Conservation (phyloP, 1,140 invertebrate species). For the Brachionus angularis region DNA sequence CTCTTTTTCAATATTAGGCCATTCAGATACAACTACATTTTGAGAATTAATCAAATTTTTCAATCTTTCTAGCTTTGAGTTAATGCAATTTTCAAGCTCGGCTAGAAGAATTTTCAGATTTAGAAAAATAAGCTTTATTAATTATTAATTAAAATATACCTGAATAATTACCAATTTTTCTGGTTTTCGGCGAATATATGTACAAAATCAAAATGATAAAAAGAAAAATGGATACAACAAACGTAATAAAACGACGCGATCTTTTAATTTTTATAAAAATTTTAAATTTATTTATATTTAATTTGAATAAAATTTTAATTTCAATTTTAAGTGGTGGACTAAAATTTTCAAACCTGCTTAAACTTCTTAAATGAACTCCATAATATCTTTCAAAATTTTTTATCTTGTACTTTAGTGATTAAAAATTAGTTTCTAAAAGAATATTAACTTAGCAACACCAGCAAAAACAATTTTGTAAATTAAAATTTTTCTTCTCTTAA, state of each 20-base stretch:
- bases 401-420: conserved; percentile 12
- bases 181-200: background rate
- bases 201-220: background rate
- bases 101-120: background rate
- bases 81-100: conserved; percentile 23
- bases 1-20: conserved; percentile 8
- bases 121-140: background rate
- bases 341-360: conserved; percentile 33
- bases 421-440: background rate
- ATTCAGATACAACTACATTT: conserved; percentile 6
- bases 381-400: conserved; percentile 42
- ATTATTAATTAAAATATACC: background rate
- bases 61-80: conserved; percentile 10
- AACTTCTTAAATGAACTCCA: conserved; percentile 43
- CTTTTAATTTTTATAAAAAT: conserved; percentile 22
- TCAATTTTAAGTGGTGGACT: background rate
- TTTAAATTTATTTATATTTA: background rate
- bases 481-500: no score
- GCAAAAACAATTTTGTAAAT: no score
- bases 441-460: conserved; percentile 13
- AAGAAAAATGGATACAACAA: background rate
- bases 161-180: background rate
- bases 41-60: background rate
- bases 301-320: background rate
- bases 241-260: conserved; percentile 9